Base-by-base conservation (phyloP, 1,140 invertebrate species). In the Trichonephila clavata region DNA sequence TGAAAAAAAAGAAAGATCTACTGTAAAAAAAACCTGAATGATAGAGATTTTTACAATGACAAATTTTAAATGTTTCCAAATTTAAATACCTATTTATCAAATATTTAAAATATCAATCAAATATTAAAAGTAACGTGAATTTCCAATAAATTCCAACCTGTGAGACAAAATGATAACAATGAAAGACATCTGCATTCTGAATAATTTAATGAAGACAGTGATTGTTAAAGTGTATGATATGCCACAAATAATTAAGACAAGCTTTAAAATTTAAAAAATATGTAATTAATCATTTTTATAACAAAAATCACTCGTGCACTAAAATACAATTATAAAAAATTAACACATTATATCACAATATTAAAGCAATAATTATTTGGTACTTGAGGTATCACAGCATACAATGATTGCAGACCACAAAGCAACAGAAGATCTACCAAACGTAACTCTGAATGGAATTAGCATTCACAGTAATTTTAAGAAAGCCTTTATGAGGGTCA, bases 391-490 rank as follows among this genome's bases (percentile, higher is more conserved):
- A 50, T 77, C 14, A 77, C 7, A 24, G 65, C 32, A 3, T 39
- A 4, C 32, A 39, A 39, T 39, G 32, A 6, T 32, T 77, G 50
- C 50, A 50, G 50, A 50, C 7, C 7, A 50, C 7, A 10, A 5
- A 39, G 27, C 32, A 5, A 27, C 14, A 7, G 16, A 43, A 43
- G 43, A 39, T 63, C 39, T 68, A 94, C 94, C 94, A 96, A 32
- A 96, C 65, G 59, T 96, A 94, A 21, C 95, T 96, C 89, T 95
- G 95, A 77, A 96, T 95, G 21, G 95, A 95, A 92, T 95, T 95
- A 32, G 88, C 86, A 57, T 94, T 90, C 71, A 95, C 89, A 24
- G 83, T 94, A 16, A 95, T 27, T 65, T 95, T 94, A 10, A 96
- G 77, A 77, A 94, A 95, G 60, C 96, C 96, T 80, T 94, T 91